phyloP scores from a whole-genome alignment of 2,797 vertebrate genomes.

The Phoxinus dragarum region DNA sequence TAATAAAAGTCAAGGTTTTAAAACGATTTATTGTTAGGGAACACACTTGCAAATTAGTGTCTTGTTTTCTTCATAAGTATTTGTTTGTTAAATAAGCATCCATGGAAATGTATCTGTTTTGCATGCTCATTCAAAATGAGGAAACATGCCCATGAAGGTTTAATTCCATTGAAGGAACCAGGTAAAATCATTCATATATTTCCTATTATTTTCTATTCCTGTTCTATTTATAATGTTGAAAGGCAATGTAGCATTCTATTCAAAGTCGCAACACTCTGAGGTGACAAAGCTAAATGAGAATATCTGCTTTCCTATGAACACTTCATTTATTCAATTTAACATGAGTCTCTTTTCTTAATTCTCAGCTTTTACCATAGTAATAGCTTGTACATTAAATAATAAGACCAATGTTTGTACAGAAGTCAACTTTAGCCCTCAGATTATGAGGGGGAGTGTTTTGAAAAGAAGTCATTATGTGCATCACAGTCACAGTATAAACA shows the following conservation, averaged over 20 bases:
- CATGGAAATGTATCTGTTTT: slow-evolving; percentile 49
- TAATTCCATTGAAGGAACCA: not conserved
- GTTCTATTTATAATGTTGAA: not conserved
- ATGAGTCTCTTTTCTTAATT: not conserved
- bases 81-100: slow-evolving; percentile 58
- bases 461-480: not conserved
- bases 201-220: not conserved
- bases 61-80: slow-evolving; percentile 50
- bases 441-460: not conserved
- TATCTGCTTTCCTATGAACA: not conserved
- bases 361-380: not conserved
- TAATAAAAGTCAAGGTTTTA: not conserved
- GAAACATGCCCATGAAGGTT: slow-evolving; percentile 11
- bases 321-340: not conserved
- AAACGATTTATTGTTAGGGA: not conserved
- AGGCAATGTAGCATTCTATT: not conserved
- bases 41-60: slow-evolving; percentile 53
- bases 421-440: not conserved
- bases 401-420: not conserved
- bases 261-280: not conserved
- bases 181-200: not conserved
- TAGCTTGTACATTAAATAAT: not conserved
- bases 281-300: not conserved
- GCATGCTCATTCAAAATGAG: slow-evolving; percentile 78
- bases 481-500: not conserved